These are phyloP conservation scores for Agonum fuliginosum DNA, from an alignment of 2,888 invertebrate species.

Conservation along the genomic window DNA sequence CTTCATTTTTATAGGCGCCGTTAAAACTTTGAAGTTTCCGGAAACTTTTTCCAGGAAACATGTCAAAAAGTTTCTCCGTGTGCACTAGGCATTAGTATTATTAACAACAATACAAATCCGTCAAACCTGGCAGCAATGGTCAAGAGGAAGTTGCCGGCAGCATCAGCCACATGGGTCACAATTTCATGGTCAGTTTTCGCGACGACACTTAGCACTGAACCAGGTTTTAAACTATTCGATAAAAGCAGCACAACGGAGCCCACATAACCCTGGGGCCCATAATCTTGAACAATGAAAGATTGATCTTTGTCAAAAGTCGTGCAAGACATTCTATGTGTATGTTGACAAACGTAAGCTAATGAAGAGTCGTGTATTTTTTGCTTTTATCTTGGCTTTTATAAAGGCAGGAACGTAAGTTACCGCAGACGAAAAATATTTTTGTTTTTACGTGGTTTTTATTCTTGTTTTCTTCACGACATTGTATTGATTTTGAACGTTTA, in stretches of 20 bases:
- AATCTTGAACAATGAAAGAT: slow-evolving; percentile 9
- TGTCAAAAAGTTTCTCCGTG: too few species aligned
- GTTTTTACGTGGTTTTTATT: slow-evolving; percentile 18
- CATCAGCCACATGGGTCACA: background rate
- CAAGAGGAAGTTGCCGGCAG: background rate
- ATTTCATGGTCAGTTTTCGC: slow-evolving; percentile 18
- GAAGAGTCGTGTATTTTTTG: background rate
- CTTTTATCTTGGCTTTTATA: slow-evolving; percentile 1
- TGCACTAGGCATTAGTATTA: too few species aligned
- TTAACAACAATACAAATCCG: too few species aligned
- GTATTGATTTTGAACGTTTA: background rate
- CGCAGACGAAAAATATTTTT: slow-evolving; percentile 10
- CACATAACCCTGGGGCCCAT: background rate
- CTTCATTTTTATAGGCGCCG: too few species aligned
- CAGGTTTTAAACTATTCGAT: background rate
- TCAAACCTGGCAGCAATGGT: slow-evolving; percentile 21
- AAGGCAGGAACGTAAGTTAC: background rate
- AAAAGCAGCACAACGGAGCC: background rate
- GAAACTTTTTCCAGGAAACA: too few species aligned
- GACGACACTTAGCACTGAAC: background rate
- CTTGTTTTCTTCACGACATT: background rate
- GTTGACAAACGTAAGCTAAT: background rate
- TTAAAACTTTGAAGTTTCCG: too few species aligned
- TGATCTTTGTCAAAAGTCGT: slow-evolving; percentile 9
- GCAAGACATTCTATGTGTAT: slow-evolving; percentile 7